Evolutionary conservation across 64 coral and sea anemone genomes (phyloP), one percentile per base, ranked within the genome.

Genomic region (Anthopleura sola): DNA sequence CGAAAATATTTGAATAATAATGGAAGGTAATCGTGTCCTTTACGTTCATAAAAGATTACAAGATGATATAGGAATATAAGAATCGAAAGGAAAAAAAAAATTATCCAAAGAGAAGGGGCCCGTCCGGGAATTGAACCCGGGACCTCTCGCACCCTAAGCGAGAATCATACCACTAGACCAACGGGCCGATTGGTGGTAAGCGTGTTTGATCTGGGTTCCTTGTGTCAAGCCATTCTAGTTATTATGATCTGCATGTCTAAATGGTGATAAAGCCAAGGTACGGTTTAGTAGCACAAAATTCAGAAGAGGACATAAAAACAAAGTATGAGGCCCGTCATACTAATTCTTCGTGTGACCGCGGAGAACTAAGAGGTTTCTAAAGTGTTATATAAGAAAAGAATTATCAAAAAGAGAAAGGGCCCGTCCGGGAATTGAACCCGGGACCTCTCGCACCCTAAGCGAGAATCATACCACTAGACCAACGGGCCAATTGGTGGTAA

Each of bases 161-260:
- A 75, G 68, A 75, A 75, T 75, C 68, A 75, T 75, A 75, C 68
- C 68, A 75, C 68, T 75, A 75, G 68, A 75, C 68, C 68, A 75
- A 75, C n/a, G 68, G 68, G 68, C 68, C 68, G 1, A 75, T 75
- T 75, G 49, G 24, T 56, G 19, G n/a, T n/a, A n/a, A n/a, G n/a
- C n/a, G n/a, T n/a, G n/a, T n/a, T n/a, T n/a, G n/a, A n/a, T n/a
- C n/a, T n/a, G n/a, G n/a, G n/a, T n/a, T n/a, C n/a, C n/a, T n/a
- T n/a, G n/a, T n/a, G n/a, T n/a, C n/a, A n/a, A n/a, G n/a, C n/a
- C n/a, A n/a, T n/a, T n/a, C n/a, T n/a, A n/a, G n/a, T n/a, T n/a
- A n/a, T n/a, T n/a, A n/a, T n/a, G n/a, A n/a, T n/a, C n/a, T n/a
- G n/a, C n/a, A n/a, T n/a, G n/a, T n/a, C n/a, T n/a, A n/a, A n/a